Conservation (phyloP, 1,140 invertebrate genomes). For the Caenorhabditis briggsae region DNA sequence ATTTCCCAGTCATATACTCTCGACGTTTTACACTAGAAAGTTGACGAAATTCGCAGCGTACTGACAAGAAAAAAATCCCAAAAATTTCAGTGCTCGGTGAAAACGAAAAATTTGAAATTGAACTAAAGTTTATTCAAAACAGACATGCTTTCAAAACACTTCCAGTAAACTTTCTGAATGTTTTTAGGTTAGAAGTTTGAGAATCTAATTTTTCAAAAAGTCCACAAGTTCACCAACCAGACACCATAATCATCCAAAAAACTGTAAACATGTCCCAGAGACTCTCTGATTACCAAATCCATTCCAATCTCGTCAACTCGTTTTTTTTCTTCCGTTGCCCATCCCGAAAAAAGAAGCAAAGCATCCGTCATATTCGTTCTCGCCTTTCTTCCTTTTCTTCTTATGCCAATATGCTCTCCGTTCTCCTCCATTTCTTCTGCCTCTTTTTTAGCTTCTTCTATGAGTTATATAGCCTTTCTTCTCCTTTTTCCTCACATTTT, state of each 20-base stretch:
- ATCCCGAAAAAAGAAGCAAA: background rate
- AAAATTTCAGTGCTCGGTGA: too few species aligned
- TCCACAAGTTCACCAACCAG: background rate
- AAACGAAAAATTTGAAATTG: too few species aligned
- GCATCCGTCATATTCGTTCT: constrained; percentile 27
- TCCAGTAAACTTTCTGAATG: too few species aligned
- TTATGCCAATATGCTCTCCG: constrained; percentile 16
- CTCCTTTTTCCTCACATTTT: constrained; percentile 9
- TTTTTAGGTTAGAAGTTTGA: too few species aligned
- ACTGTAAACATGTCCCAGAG: background rate
- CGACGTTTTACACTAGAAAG: too few species aligned
- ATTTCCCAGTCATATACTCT: too few species aligned
- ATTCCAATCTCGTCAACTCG: background rate
- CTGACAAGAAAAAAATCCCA: too few species aligned
- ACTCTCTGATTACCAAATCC: background rate
- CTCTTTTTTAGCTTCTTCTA: background rate
- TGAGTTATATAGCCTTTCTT: constrained; percentile 46
- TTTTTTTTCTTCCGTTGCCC: background rate
- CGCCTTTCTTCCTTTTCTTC: background rate
- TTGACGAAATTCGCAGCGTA: too few species aligned
- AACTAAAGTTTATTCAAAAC: too few species aligned
- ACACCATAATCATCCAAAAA: background rate
- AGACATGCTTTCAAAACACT: too few species aligned
- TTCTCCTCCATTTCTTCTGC: constrained; percentile 12
- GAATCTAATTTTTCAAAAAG: background rate